A percentile compares a stretch with the other conserved stretches of the same genome.
Evolutionary conservation across 1,140 invertebrate genomes (phyloP).

Genomic region (Mylabris phalerata): DNA sequence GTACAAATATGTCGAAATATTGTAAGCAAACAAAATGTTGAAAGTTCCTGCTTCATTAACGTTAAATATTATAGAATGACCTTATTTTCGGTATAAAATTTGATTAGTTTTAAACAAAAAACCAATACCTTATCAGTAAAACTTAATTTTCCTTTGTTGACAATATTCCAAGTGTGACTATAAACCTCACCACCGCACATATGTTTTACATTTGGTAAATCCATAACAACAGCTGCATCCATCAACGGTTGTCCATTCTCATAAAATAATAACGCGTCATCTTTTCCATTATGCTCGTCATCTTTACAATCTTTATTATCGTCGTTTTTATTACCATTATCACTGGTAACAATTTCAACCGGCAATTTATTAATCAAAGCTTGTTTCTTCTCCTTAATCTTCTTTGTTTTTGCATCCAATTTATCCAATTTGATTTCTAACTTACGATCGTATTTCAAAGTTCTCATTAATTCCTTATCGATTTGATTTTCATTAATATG

Average conservation of each 20-base stretch:
- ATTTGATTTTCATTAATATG: neutral
- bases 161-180: conserved; percentile 38
- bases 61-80: too few relatives aligned
- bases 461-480: conserved; percentile 16
- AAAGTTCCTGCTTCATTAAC: conserved; percentile 1
- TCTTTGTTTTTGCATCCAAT: conserved; percentile 38
- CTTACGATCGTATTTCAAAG: conserved; percentile 37
- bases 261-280: too few relatives aligned
- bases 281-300: too few relatives aligned
- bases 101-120: neutral
- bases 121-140: conserved; percentile 35
- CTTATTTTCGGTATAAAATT: too few relatives aligned
- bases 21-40: neutral
- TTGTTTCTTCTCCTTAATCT: conserved; percentile 37
- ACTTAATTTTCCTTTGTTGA: conserved; percentile 34
- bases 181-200: conserved; percentile 37
- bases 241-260: conserved; percentile 18
- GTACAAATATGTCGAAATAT: too few relatives aligned
- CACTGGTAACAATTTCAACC: neutral
- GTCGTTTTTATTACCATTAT: neutral
- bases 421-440: conserved; percentile 38
- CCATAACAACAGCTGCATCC: conserved; percentile 30
- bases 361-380: conserved; percentile 25
- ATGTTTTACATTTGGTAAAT: conserved; percentile 22
- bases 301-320: neutral